Evolutionary conservation across 2,797 vertebrate genomes (phyloP), one percentile per base, ranked within the genome.

Genomic region (Labroides dimidiatus): DNA sequence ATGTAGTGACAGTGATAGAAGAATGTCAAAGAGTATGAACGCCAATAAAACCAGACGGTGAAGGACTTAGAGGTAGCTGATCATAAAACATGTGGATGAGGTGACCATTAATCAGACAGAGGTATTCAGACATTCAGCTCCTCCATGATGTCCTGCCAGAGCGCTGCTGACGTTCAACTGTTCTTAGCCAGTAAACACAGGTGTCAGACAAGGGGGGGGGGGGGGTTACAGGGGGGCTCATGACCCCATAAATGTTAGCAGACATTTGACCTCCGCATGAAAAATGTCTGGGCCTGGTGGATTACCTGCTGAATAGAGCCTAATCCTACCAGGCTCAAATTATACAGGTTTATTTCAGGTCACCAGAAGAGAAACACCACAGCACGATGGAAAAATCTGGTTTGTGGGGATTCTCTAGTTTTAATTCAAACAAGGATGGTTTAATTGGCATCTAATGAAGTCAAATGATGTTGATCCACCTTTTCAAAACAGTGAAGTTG

Each of bases 191-290:
- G 64, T 70, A 76, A 72, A 79, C 68, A 73, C 77, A 82, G 68
- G 71, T 69, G 76, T 79, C 71, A 61, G 69, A n/a, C n/a, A n/a
- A n/a, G n/a, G n/a, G n/a, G n/a, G n/a, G n/a, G n/a, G n/a, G n/a
- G n/a, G n/a, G n/a, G n/a, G 57, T 76, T 53, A 76, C 75, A 71
- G 53, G 60, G 47, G 57, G 69, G 57, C 78, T 17, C 44, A 36
- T 4, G 52, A 76, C 64, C 73, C 64, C 51, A 61, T 72, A 89
- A 85, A 86, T 70, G 55, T 54, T 51, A 49, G 61, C 61, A 61
- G 79, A 75, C 58, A 75, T 78, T 75, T 85, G 84, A 81, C 81
- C 75, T 58, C 50, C 21, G 49, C 39, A 57, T 80, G 76, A 81
- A 63, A 79, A 84, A 76, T 53, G 69, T 69, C 70, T 65, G 68